Conservation (phyloP, 2,113 vertebrate genomes). For the Pogonocichla stellata region DNA sequence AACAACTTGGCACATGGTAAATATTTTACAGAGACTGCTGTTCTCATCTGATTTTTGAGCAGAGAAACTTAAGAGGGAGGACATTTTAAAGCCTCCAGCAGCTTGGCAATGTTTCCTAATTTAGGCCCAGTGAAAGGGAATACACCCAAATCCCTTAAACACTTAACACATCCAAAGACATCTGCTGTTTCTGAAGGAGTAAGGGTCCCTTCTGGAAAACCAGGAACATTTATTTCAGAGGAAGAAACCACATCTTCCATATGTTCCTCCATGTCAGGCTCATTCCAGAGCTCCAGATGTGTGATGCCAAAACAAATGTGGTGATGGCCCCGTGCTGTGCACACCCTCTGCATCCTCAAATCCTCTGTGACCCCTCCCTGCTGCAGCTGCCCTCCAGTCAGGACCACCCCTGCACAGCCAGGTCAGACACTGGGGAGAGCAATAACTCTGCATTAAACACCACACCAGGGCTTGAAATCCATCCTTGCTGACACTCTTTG, state of each 20-base stretch:
- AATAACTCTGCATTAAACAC: neutral
- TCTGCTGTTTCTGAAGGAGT: neutral
- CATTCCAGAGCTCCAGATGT: neutral
- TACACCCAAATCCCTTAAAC: neutral
- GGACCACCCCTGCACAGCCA: neutral
- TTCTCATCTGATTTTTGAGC: neutral
- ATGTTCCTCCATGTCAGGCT: neutral
- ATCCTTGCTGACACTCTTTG: neutral
- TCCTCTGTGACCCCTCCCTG: neutral
- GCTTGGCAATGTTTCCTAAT: neutral
- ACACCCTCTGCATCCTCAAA: fast-evolving
- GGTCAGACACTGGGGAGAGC: neutral
- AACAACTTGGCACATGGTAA: neutral
- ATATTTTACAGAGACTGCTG: neutral
- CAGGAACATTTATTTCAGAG: neutral
- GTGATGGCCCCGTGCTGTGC: neutral
- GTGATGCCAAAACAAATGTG: neutral
- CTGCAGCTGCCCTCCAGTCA: neutral
- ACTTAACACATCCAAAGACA: neutral
- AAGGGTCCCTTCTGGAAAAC: neutral
- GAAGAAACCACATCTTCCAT: neutral
- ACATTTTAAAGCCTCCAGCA: neutral
- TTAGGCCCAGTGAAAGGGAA: neutral
- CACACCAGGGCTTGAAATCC: neutral
- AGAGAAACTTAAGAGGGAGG: neutral